These are phyloP conservation scores for Anabacerthia variegaticeps DNA, from an alignment of 2,797 vertebrate genomes.

Conservation along the genomic window DNA sequence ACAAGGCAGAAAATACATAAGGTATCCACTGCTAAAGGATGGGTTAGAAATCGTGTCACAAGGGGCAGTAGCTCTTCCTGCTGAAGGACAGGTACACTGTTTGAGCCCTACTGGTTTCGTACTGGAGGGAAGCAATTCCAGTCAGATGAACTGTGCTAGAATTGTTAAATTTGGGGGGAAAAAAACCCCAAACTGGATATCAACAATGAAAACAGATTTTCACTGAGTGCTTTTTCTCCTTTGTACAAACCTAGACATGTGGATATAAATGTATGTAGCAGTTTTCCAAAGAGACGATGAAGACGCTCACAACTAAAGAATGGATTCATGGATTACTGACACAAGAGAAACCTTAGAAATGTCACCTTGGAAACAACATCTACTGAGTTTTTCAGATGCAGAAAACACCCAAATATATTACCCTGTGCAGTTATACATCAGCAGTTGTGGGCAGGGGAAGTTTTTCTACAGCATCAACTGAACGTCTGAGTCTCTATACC, in stretches of 20 bases:
- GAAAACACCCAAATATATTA: not conserved
- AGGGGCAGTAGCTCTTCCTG: not conserved
- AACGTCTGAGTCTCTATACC: not conserved
- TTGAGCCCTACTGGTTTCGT: not conserved
- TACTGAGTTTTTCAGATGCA: not conserved
- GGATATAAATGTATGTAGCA: not conserved
- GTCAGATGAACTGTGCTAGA: not conserved
- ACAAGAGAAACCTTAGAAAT: not conserved
- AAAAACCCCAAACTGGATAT: not conserved
- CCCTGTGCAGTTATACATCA: not conserved
- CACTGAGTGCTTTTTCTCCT: not conserved
- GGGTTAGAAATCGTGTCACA: not conserved
- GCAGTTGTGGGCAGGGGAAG: not conserved
- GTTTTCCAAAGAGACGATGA: not conserved
- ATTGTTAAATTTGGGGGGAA: not conserved
- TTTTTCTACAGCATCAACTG: not conserved
- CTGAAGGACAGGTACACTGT: not conserved
- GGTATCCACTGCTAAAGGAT: not conserved
- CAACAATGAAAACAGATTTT: not conserved
- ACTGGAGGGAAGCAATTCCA: not conserved
- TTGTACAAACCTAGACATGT: not conserved
- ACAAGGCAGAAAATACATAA: not conserved
- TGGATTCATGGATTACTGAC: not conserved
- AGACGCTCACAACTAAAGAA: not conserved
- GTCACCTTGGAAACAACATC: not conserved